Conservation (phyloP, 53 echinoderm and acorn worm species). For the Zoroaster sp. region DNA sequence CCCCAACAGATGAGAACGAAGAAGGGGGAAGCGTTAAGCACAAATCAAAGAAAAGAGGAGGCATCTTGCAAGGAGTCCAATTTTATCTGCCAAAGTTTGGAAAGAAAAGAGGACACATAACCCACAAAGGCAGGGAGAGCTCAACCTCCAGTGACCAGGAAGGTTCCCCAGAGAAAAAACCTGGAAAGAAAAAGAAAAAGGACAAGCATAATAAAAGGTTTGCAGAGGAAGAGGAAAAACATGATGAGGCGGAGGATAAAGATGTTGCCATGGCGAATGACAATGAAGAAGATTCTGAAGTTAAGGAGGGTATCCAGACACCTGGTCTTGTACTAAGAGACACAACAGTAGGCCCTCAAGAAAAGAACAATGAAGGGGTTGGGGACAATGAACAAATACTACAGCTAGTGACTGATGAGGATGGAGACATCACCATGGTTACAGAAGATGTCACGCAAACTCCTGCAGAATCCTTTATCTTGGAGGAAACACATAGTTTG, state of each 20-base stretch:
- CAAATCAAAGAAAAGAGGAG: constrained; percentile 52
- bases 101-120: constrained; percentile 2
- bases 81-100: constrained; percentile 62
- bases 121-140: neutral
- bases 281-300: neutral
- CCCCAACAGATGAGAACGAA: neutral
- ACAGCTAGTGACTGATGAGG: neutral
- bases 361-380: neutral
- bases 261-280: constrained; percentile 14
- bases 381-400: neutral
- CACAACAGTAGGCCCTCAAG: neutral
- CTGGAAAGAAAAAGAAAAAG: constrained; percentile 28
- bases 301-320: constrained; percentile 14
- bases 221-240: neutral
- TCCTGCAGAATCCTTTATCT: neutral
- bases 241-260: neutral
- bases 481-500: neutral
- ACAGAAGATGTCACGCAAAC: neutral
- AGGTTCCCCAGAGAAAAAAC: constrained; percentile 24
- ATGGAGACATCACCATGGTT: neutral
- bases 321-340: neutral
- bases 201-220: neutral
- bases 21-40: neutral
- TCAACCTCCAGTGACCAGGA: constrained; percentile 17
- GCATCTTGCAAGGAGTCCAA: constrained; percentile 57